These are phyloP conservation scores for Parauchenoglanis punctatus DNA, from an alignment of 2,797 vertebrate genomes.

Conservation along the genomic window DNA sequence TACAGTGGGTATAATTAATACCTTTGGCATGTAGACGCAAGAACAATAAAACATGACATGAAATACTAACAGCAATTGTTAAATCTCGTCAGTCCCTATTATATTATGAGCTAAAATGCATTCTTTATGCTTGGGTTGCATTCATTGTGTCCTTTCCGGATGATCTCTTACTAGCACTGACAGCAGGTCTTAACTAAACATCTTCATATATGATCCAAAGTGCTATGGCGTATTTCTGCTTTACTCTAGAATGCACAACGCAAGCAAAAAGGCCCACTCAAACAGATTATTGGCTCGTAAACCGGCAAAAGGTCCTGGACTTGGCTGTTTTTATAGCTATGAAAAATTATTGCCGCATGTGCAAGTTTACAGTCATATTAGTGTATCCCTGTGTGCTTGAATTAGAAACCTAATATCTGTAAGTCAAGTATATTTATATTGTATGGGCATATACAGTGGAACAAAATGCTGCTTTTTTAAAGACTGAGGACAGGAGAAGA, in stretches of 20 bases:
- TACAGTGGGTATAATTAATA: neutral
- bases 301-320: neutral
- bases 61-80: neutral
- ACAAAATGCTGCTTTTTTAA: neutral
- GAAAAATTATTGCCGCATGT: slow-evolving; percentile 10
- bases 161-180: neutral
- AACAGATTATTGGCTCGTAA: neutral
- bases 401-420: neutral
- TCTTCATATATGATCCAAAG: neutral
- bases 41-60: neutral
- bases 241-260: neutral
- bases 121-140: neutral
- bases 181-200: neutral
- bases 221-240: neutral
- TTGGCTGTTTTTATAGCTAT: slow-evolving; percentile 1
- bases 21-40: neutral
- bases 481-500: neutral
- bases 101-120: neutral
- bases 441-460: neutral
- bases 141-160: neutral
- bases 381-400: neutral
- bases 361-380: neutral
- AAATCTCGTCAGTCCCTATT: neutral
- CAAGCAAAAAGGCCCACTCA: neutral
- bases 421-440: neutral